Base-by-base conservation (phyloP, 2,113 vertebrate species). In the mouse (Mus musculus) region DNA sequence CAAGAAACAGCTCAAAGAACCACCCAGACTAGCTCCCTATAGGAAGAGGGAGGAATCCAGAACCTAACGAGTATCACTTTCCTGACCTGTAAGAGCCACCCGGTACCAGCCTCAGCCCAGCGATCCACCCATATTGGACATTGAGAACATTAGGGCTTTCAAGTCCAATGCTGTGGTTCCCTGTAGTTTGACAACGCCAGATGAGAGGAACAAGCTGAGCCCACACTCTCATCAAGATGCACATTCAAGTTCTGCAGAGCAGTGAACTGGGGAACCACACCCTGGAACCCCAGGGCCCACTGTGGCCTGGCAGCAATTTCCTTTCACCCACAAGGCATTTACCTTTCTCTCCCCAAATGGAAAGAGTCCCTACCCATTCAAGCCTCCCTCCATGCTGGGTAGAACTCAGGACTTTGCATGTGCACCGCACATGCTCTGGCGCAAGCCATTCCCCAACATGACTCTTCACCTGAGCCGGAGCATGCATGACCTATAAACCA, bases 11-110 rank as follows among this genome's bases (percentile, higher is more conserved):
- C n/a, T 28, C 46, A 10, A 33, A 90, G 42, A 30, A 13, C n/a
- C 76, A 65, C 17, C 19, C 52, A 2, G 39, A 19, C 30, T 5
- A 20, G 5, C 67, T 88, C 56, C n/a, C 2, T 28, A 16, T 4
- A 42, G 36, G 46, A 12, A 42, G 61, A 22, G 1, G 26, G 3
- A 65, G 86, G 6, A 54, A 20, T 16, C 4, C 0, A 0, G 11
- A 7, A 0, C 30, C 3, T n/a, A 3, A 11, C 16, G 3, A 16
- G 20, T 28, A 0, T 33, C 49, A 1, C 6, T 12, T 9, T 46
- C 69, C 12, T 78, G 13, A 13, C 26, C 59, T 6, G 19, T 8
- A 56, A 20, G 17, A 0, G 65, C 54, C 7, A 24, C 89, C 0
- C 6, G 1, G 12, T 46, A 63, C 13, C 7, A 39, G 54, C 42